phyloP scores from a whole-genome alignment of 2,113 vertebrate species.

The Grammomys dolichurus region DNA sequence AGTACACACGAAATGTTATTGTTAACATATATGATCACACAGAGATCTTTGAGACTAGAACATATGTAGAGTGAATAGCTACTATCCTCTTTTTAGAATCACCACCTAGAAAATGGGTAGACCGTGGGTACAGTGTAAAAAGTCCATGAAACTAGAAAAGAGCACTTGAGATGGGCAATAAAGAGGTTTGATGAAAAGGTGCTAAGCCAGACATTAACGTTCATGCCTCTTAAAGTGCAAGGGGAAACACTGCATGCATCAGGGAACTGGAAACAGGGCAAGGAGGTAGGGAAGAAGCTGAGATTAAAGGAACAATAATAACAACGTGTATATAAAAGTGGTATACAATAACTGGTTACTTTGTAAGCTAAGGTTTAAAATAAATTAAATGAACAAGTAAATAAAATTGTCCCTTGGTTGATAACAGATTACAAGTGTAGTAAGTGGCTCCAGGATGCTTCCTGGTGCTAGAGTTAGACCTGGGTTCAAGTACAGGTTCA shows the following conservation, averaged over 20 bases:
- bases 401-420: neutral
- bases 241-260: too few species aligned
- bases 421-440: neutral
- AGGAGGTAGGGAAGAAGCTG: neutral
- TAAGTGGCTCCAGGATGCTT: neutral
- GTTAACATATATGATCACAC: neutral
- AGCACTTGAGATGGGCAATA: neutral
- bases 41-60: neutral
- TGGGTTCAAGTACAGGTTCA: neutral
- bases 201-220: neutral
- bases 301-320: too few species aligned
- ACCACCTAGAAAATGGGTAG: neutral
- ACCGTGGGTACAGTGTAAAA: too few species aligned
- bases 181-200: too few species aligned
- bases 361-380: neutral
- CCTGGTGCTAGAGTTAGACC: neutral
- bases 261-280: neutral
- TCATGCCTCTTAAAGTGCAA: too few species aligned
- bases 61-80: neutral
- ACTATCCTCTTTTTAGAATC: constrained; percentile 8
- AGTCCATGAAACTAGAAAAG: neutral
- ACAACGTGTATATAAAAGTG: neutral
- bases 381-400: neutral
- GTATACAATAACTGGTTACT: too few species aligned
- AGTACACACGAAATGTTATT: neutral